Base-by-base conservation (phyloP, 2,888 invertebrate genomes). In the Azorinus chamasolen region DNA sequence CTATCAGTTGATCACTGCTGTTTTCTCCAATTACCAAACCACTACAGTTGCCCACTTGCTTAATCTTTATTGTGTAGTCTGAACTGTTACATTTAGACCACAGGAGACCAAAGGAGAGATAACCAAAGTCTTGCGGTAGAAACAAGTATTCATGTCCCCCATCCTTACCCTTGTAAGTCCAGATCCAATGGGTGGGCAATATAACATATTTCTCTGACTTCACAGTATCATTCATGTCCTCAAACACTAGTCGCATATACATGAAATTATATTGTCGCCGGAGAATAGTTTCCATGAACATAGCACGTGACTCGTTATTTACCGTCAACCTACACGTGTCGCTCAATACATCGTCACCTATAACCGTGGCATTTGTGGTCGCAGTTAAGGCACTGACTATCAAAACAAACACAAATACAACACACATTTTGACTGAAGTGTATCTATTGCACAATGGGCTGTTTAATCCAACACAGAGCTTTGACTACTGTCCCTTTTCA, bases 141-240 rank as follows among this genome's bases (percentile, higher is more conserved):
- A 39, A 78, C 2, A 78, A 54, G 27, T 69, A 69, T 37, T 68
- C 53, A 24, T 68, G 39, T 3, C 55, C 77, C 0, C 77, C 77
- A 54, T 59, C 55, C 12, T 61, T 39, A 12, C 77, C 77, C 37
- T 64, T 59, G 41, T 64, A 78, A 18, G 77, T 78, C 77, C 77
- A 78, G 0, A 78, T 37, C 77, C 77, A 78, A 18, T 66, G 57
- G 18, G 39, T 22, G 32, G 45, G 14, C 22, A 43, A 39, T 16
- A 77, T 71, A 0, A 68, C 68, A 10, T 46, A 10, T n/a, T 72
- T 45, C 18, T 57, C 51, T 24, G 57, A 66, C 6, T n/a, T 45
- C 8, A 77, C 48, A 14, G 18, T 24, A 18, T 4, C 10, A 32
- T 32, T 32, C 32, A 68, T 10, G 20, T 54, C 50, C 2, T 41